Evolutionary conservation across 2,113 vertebrate species (phyloP).

Genomic region (Mormyrus lacerda): DNA sequence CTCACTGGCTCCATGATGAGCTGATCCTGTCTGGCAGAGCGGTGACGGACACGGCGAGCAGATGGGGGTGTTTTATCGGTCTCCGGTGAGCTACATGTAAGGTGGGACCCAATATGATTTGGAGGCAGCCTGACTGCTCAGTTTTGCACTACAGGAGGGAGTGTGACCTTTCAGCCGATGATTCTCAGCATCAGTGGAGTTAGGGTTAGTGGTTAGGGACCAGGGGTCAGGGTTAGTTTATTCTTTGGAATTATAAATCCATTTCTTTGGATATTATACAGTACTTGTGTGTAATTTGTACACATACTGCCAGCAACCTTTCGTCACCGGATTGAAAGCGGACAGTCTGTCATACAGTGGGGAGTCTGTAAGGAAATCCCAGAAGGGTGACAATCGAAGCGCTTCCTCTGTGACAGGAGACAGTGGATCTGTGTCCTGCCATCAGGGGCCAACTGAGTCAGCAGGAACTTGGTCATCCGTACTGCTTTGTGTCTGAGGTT

Average conservation of each 20-base stretch:
- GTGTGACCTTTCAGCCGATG: background rate
- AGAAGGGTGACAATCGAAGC: background rate
- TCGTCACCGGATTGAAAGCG: background rate
- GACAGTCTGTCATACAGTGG: background rate
- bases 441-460: background rate
- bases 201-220: background rate
- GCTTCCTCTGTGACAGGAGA: background rate
- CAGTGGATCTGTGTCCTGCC: background rate
- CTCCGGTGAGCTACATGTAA: background rate
- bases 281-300: background rate
- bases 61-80: background rate
- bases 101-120: background rate
- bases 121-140: background rate
- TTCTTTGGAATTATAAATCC: background rate
- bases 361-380: background rate
- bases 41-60: background rate
- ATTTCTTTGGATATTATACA: background rate
- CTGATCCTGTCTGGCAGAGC: background rate
- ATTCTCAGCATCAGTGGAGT: background rate
- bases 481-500: background rate
- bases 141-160: background rate
- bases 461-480: background rate
- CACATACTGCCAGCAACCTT: background rate
- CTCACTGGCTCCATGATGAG: background rate
- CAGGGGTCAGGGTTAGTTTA: background rate